phyloP scores from a whole-genome alignment of 2,113 vertebrate genomes.

The Plestiodon gilberti region DNA sequence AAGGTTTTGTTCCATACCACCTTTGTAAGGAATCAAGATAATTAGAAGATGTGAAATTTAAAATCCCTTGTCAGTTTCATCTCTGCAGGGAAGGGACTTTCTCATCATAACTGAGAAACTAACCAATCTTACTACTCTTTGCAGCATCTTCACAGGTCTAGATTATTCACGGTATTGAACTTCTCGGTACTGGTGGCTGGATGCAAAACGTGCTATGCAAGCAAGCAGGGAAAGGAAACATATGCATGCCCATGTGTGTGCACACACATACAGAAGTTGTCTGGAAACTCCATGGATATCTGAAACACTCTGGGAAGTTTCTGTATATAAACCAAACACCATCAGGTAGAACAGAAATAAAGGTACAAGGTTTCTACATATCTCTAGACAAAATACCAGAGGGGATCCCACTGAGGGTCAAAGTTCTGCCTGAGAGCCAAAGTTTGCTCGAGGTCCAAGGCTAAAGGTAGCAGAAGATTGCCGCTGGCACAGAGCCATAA shows the following conservation, averaged over 20 bases:
- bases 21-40: neutral
- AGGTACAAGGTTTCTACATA: neutral
- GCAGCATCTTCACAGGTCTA: neutral
- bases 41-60: neutral
- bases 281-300: neutral
- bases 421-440: neutral
- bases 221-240: neutral
- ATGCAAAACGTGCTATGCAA: neutral
- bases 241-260: neutral
- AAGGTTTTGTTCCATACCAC: neutral
- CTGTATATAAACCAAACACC: neutral
- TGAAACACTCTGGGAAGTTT: neutral
- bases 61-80: neutral
- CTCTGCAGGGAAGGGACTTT: neutral
- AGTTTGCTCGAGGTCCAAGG: neutral
- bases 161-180: no score
- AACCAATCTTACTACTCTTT: neutral
- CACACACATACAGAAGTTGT: neutral
- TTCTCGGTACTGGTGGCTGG: neutral
- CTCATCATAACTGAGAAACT: neutral
- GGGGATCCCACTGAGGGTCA: neutral
- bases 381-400: neutral
- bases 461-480: neutral
- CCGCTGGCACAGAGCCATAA: neutral
- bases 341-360: neutral